Evolutionary conservation across 2,888 invertebrate species (phyloP).

Genomic region (Baronia brevicornis): DNA sequence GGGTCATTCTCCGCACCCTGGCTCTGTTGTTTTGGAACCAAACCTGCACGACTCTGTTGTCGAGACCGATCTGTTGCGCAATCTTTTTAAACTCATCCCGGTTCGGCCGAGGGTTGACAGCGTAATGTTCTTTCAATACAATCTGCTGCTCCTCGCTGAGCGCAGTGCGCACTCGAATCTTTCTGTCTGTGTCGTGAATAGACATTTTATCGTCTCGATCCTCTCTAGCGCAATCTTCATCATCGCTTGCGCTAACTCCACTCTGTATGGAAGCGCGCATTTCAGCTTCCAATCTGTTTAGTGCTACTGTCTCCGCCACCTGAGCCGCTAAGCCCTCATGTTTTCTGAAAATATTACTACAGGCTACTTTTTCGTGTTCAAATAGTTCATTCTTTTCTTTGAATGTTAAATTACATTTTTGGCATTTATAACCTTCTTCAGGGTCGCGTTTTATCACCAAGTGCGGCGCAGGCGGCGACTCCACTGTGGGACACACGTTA

Average conservation of each 20-base stretch:
- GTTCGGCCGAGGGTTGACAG: slow-evolving; percentile 93
- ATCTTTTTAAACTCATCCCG: slow-evolving; percentile 94
- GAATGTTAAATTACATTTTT: slow-evolving; percentile 76
- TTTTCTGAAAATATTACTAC: slow-evolving; percentile 74
- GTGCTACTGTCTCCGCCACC: slow-evolving; percentile 80
- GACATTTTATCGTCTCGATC: slow-evolving; percentile 72
- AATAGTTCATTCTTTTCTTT: slow-evolving; percentile 76
- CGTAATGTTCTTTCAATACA: slow-evolving; percentile 91
- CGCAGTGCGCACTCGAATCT: slow-evolving; percentile 93
- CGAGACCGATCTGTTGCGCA: slow-evolving; percentile 84
- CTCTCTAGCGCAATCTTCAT: slow-evolving; percentile 73
- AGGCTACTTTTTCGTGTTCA: slow-evolving; percentile 83
- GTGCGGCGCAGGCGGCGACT: slow-evolving; percentile 41
- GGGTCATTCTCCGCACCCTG: slow-evolving; percentile 83
- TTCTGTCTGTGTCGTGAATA: slow-evolving; percentile 79
- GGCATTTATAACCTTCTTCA: slow-evolving; percentile 66
- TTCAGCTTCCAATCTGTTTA: slow-evolving; percentile 68
- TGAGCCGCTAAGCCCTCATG: slow-evolving; percentile 87
- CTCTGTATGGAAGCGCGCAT: slow-evolving; percentile 68
- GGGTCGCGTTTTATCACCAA: slow-evolving; percentile 53
- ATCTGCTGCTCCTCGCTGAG: slow-evolving; percentile 96
- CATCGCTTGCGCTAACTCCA: slow-evolving; percentile 76
- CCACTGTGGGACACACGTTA: slow-evolving; percentile 55
- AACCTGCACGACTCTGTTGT: slow-evolving; percentile 90
- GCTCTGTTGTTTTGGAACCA: slow-evolving; percentile 98